Evolutionary conservation across 2,888 invertebrate species (phyloP), one percentile per base, ranked within the genome.

Genomic region (Argyresthia goedartella): DNA sequence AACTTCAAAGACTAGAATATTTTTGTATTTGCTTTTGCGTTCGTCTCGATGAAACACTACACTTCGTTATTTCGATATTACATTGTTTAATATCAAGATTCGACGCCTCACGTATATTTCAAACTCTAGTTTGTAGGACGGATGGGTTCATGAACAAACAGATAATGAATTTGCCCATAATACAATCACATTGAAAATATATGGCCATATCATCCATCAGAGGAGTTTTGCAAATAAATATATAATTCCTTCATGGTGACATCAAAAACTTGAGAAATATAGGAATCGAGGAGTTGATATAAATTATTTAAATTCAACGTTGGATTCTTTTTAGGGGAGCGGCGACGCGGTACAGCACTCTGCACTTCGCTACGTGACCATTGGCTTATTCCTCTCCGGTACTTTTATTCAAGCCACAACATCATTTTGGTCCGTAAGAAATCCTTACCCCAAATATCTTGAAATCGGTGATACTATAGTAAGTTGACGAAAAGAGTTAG

Each of bases 281-380:
- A 7, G 34, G 69, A 75, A 76, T 74, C 74, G 75, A 79, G 78
- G 74, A 77, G 73, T 74, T 70, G 68, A 68, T 67, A 75, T 81
- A 79, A 77, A 79, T 81, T 81, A 82, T 82, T 81, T 75, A 80
- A 81, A 81, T 79, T 67, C 73, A 69, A 73, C 73, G 68, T 67
- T 69, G 71, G 41, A 72, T 69, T 76, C 76, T 81, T 84, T 85
- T 82, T 78, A 72, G 74, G 72, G 71, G 67, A 68, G 80, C 66
- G 81, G 82, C 78, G 72, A 75, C 73, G 75, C 69, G 74, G 72
- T 78, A 85, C 85, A 84, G 67, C 81, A 77, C 77, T 82, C 82
- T 77, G 85, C 85, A 84, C 84, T 85, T 76, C 73, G 71, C 71
- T 61, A 81, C 82, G 80, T 82, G 81, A 81, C 82, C 82, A 74